These are phyloP conservation scores for Dallia pectoralis DNA, from an alignment of 2,797 vertebrate species.

Conservation along the genomic window DNA sequence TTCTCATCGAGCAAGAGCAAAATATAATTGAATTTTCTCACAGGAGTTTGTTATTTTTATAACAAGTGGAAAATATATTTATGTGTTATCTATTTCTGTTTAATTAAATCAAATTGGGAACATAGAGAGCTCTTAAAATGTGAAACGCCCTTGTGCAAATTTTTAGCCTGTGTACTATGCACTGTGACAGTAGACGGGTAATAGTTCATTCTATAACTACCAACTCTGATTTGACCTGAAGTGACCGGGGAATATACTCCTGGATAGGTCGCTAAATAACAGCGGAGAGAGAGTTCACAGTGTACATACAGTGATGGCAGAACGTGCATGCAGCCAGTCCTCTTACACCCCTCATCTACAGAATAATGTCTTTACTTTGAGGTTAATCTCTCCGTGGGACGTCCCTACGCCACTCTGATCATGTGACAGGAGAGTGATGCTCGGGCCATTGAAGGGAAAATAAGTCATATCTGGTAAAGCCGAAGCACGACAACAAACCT, in stretches of 20 bases:
- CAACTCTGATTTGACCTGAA: not conserved
- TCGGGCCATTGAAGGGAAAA: constrained; percentile 20
- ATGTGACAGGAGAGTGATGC: constrained; percentile 22
- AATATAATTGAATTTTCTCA: not conserved
- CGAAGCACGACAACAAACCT: constrained; percentile 43
- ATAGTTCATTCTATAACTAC: not conserved
- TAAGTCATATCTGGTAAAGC: constrained; percentile 39
- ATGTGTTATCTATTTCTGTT: not conserved
- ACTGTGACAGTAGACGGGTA: not conserved
- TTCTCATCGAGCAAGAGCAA: not conserved
- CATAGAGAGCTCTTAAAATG: not conserved
- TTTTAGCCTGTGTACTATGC: not conserved
- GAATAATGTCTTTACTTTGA: constrained; percentile 1
- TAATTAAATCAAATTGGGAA: constrained; percentile 1
- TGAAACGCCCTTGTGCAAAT: not conserved
- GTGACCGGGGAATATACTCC: not conserved
- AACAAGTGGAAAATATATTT: not conserved
- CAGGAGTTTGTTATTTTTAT: not conserved
- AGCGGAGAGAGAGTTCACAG: not conserved
- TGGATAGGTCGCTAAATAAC: not conserved
- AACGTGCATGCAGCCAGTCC: not conserved
- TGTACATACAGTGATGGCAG: not conserved
- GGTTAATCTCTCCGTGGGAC: not conserved
- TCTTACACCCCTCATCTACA: not conserved
- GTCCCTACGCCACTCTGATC: not conserved